Evolutionary conservation across 2,113 vertebrate genomes (phyloP).

Genomic region (Etheostoma cragini): DNA sequence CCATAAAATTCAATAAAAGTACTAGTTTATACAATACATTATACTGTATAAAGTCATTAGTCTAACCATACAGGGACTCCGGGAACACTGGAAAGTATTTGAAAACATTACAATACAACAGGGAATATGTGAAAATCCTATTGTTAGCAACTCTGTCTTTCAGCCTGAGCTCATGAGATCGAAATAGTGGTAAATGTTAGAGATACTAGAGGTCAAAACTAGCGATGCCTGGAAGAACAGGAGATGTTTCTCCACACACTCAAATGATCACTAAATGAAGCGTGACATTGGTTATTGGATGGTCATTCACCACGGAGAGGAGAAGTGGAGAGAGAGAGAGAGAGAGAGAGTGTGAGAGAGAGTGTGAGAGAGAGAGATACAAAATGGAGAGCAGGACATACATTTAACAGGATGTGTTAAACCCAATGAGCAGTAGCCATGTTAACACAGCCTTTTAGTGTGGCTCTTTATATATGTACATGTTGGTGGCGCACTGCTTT

Average conservation of each 20-base stretch:
- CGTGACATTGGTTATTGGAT: conserved; percentile 56
- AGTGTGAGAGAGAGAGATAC: not conserved
- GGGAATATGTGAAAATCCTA: not conserved
- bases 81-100: not conserved
- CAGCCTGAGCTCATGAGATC: conserved; percentile 7
- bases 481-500: conserved; percentile 35
- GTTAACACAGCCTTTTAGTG: not conserved
- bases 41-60: not conserved
- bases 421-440: not conserved
- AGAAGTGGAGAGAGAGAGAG: conserved; percentile 14
- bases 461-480: conserved; percentile 6
- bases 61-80: not conserved
- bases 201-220: conserved; percentile 53
- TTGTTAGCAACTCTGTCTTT: not conserved
- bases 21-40: not conserved
- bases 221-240: conserved; percentile 36
- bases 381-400: not conserved
- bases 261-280: conserved; percentile 66
- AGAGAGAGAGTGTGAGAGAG: not conserved
- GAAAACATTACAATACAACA: not conserved
- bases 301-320: conserved; percentile 28
- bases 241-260: conserved; percentile 55
- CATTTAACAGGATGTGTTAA: conserved; percentile 7
- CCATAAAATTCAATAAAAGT: not conserved
- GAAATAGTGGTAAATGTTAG: conserved; percentile 20